A percentile compares a stretch with the other conserved stretches of the same genome.
phyloP scores from a whole-genome alignment of 2,113 vertebrate genomes.

The Mellivora capensis region DNA sequence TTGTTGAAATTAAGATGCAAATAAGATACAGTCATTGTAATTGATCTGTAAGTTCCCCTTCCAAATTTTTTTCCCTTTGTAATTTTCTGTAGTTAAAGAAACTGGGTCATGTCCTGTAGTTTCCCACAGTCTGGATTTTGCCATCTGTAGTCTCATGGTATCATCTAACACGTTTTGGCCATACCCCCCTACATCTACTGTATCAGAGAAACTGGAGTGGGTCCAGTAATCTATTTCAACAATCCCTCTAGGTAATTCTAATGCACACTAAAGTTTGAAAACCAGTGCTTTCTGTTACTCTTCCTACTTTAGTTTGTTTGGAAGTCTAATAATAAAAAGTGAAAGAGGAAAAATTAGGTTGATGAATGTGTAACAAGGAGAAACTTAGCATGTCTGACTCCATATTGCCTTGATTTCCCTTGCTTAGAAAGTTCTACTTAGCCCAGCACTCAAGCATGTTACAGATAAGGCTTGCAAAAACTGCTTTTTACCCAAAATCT shows the following conservation, averaged over 20 bases:
- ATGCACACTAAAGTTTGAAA: background rate
- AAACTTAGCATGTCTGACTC: background rate
- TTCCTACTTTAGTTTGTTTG: background rate
- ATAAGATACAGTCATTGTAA: background rate
- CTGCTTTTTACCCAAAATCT: background rate
- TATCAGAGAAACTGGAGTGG: background rate
- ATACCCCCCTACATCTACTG: background rate
- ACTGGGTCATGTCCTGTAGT: background rate
- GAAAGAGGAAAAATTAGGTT: background rate
- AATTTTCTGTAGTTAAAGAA: background rate
- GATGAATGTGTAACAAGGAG: background rate
- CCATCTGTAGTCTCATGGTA: background rate
- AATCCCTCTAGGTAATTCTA: background rate
- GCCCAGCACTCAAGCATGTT: background rate
- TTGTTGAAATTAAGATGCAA: background rate
- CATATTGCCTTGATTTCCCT: background rate
- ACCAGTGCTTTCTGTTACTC: background rate
- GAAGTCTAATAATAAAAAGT: slow-evolving; percentile 5
- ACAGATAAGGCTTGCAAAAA: background rate
- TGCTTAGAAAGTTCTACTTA: background rate
- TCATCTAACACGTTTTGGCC: background rate
- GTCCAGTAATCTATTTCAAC: background rate
- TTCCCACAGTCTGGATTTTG: background rate
- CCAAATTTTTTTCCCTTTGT: background rate
- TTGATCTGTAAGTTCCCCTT: background rate